phyloP scores from a whole-genome alignment of 2,888 invertebrate species.

The Tipula vernalis region DNA sequence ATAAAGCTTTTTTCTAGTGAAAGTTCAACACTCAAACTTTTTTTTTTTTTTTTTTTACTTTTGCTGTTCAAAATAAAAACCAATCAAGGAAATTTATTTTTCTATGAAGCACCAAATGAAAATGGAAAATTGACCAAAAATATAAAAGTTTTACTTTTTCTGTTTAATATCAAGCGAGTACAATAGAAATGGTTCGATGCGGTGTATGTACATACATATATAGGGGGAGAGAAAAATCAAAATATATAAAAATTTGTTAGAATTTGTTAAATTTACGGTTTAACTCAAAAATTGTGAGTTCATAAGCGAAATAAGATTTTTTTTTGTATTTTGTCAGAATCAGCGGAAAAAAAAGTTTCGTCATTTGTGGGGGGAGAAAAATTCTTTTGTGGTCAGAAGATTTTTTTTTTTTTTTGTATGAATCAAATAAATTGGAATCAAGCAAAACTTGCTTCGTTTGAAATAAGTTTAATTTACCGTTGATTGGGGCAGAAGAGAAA shows the following conservation, averaged over 20 bases:
- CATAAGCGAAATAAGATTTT: neutral
- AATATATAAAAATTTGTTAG: neutral
- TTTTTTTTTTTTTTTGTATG: neutral
- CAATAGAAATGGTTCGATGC: neutral
- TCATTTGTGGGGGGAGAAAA: neutral
- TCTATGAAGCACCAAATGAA: neutral
- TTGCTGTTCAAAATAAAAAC: neutral
- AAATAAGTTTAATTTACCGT: neutral
- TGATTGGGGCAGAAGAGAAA: neutral
- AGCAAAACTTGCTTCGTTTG: neutral
- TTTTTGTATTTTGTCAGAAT: neutral
- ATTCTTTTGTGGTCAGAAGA: neutral
- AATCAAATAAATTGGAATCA: neutral
- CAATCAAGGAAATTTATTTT: neutral
- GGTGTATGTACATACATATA: no score
- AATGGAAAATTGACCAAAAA: conserved; percentile 4
- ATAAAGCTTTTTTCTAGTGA: neutral
- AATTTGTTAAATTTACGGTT: neutral
- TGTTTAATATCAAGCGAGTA: neutral
- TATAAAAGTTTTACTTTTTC: neutral
- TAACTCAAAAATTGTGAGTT: neutral
- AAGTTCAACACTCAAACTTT: neutral
- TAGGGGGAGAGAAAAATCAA: neutral
- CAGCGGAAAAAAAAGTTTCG: neutral
- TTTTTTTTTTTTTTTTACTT: neutral